phyloP scores from a whole-genome alignment of 2,888 invertebrate species.

The Pheosia gnoma region DNA sequence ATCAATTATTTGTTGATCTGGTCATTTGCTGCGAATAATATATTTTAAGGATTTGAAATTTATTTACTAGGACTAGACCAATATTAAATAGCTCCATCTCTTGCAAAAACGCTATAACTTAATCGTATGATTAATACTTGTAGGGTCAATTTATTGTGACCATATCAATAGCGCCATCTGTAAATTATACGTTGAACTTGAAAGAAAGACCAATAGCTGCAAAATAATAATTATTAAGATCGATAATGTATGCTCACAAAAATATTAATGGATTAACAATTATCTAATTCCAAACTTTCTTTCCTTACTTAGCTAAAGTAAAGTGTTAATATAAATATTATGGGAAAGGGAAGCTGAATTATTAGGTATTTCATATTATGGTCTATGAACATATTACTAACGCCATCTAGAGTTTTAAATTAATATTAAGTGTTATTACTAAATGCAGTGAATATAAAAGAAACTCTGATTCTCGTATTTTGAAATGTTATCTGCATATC shows the following conservation, averaged over 20 bases:
- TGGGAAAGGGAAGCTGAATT: too few species aligned
- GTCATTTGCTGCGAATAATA: conserved; percentile 2
- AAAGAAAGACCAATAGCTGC: conserved; percentile 13
- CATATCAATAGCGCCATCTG: conserved; percentile 33
- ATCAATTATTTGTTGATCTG: conserved; percentile 29
- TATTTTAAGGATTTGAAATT: neutral
- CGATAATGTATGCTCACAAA: neutral
- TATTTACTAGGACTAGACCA: too few species aligned
- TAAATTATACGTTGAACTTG: conserved; percentile 3
- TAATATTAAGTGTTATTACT: neutral
- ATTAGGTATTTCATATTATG: conserved; percentile 21
- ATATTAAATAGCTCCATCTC: conserved; percentile 7
- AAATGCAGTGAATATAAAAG: too few species aligned
- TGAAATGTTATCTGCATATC: too few species aligned
- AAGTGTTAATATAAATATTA: too few species aligned
- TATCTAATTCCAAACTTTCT: too few species aligned
- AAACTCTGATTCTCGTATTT: too few species aligned
- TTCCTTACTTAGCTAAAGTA: too few species aligned
- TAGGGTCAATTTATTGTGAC: conserved; percentile 32
- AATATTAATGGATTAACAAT: too few species aligned
- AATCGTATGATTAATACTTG: neutral
- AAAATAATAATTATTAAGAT: neutral
- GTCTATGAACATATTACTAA: conserved; percentile 45
- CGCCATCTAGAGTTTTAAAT: conserved; percentile 46
- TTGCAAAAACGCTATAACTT: neutral